Conservation (phyloP, 64 coral and sea anemone genomes). For the Hydrozoanthus tunicans region DNA sequence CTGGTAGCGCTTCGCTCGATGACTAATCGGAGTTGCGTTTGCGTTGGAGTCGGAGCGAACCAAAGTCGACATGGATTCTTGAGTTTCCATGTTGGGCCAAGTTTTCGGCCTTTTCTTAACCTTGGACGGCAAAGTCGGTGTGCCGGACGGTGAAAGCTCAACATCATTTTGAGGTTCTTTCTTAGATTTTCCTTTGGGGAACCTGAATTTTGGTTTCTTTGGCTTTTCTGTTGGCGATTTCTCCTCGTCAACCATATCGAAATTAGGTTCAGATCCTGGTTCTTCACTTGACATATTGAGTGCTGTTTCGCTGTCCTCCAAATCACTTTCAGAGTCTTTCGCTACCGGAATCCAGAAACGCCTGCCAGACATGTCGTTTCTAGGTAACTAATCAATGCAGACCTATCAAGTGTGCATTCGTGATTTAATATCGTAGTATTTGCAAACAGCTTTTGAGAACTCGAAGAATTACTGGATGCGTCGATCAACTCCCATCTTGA, state of each 20-base stretch:
- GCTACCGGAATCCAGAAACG: not conserved
- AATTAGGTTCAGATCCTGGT: not conserved
- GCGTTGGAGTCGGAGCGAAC: not conserved
- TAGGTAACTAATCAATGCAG: slow-evolving; percentile 45
- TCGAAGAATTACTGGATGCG: slow-evolving; percentile 10
- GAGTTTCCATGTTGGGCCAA: slow-evolving; percentile 37
- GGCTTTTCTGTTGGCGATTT: slow-evolving; percentile 30
- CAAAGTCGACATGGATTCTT: not conserved
- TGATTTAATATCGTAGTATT: not conserved
- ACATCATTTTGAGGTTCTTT: slow-evolving; percentile 18
- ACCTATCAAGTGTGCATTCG: not conserved
- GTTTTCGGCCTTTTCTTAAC: slow-evolving; percentile 24
- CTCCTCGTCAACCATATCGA: not conserved
- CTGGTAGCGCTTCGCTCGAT: slow-evolving; percentile 20
- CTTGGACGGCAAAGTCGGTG: not conserved
- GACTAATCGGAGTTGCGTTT: slow-evolving; percentile 5
- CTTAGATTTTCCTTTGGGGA: slow-evolving; percentile 27
- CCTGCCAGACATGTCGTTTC: slow-evolving; percentile 25
- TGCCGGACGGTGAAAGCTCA: not conserved
- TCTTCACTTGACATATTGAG: slow-evolving; percentile 45
- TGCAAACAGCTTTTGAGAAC: slow-evolving; percentile 14
- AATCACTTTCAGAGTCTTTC: slow-evolving; percentile 14
- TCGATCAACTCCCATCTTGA: not conserved
- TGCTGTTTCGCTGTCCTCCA: slow-evolving; percentile 10
- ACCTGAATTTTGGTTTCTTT: slow-evolving; percentile 32